Percentiles rank a stretch among this genome's conserved stretches.
These are phyloP conservation scores for Galeopsomyia nigrocyanea DNA, from an alignment of 2,888 invertebrate species.

Conservation along the genomic window DNA sequence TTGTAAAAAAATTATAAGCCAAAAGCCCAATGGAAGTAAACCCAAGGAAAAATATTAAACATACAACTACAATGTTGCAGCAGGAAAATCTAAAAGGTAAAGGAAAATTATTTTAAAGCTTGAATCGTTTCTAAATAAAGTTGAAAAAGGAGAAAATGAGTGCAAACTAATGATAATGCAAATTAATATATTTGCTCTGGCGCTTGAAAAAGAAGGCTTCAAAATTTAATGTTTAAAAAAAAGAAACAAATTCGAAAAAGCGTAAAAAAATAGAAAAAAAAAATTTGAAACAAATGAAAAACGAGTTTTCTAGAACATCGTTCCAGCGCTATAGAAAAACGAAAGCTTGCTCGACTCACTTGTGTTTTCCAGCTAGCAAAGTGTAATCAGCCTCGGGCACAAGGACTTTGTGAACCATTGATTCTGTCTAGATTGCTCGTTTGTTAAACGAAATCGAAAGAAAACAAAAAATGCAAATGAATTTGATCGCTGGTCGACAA, in stretches of 20 bases:
- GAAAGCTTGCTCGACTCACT: conserved; percentile 52
- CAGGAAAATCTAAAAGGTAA: conserved; percentile 40
- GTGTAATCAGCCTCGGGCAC: conserved; percentile 60
- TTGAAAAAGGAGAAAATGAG: too few species aligned
- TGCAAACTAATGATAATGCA: too few species aligned
- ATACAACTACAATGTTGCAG: conserved; percentile 37
- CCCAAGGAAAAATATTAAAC: conserved; percentile 38
- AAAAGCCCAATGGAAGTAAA: conserved; percentile 41
- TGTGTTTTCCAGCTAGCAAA: conserved; percentile 57
- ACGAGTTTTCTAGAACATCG: neutral
- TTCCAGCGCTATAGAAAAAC: too few species aligned
- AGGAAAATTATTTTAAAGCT: neutral
- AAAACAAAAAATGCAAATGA: too few species aligned
- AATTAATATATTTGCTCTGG: neutral
- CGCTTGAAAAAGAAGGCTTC: neutral
- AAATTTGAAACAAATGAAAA: conserved; percentile 25
- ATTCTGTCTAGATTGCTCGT: conserved; percentile 31
- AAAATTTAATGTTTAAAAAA: conserved; percentile 8
- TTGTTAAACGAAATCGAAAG: too few species aligned
- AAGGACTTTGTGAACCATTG: conserved; percentile 62
- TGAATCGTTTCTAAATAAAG: neutral
- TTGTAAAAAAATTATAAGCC: conserved; percentile 39
- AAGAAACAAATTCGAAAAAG: conserved; percentile 27
- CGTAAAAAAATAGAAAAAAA: conserved; percentile 35
- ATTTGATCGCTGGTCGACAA: too few species aligned